phyloP scores from a whole-genome alignment of 2,888 invertebrate genomes.

The Oxycera nigricornis region DNA sequence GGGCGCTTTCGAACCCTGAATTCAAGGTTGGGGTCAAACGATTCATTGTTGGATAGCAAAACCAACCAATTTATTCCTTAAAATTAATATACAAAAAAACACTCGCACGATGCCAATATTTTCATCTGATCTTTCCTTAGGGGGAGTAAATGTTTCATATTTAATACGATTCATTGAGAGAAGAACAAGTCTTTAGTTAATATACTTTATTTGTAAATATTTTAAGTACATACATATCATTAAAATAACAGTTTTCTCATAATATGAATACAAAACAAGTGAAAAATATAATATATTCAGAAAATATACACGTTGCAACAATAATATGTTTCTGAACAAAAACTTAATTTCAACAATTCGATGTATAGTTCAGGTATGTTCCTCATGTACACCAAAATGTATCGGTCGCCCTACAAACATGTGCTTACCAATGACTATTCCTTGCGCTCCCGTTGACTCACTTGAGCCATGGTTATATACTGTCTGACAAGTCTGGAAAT shows the following conservation, averaged over 20 bases:
- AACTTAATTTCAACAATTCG: constrained; percentile 30
- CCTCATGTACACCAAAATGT: background rate
- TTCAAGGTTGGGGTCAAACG: too few species aligned
- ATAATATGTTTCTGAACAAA: constrained; percentile 31
- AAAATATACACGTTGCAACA: constrained; percentile 32
- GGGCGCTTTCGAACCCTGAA: too few species aligned
- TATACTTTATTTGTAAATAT: constrained; percentile 37
- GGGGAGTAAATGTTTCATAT: too few species aligned
- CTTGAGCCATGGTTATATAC: constrained; percentile 91
- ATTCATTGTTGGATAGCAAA: too few species aligned
- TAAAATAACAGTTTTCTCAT: constrained; percentile 23
- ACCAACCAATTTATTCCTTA: too few species aligned
- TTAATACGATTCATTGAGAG: too few species aligned
- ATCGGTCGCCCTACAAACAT: constrained; percentile 3
- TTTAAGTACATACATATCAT: constrained; percentile 32
- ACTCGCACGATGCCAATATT: too few species aligned
- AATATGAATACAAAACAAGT: constrained; percentile 41
- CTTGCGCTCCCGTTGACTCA: constrained; percentile 59
- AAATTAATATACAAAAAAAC: too few species aligned
- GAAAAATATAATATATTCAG: constrained; percentile 31
- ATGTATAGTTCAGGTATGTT: constrained; percentile 22
- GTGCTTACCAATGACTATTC: constrained; percentile 34
- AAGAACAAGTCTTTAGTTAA: constrained; percentile 14
- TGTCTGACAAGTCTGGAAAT: constrained; percentile 95
- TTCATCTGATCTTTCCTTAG: too few species aligned